Base-by-base conservation (phyloP, 2,888 invertebrate species). In the Pyrgus malvae region DNA sequence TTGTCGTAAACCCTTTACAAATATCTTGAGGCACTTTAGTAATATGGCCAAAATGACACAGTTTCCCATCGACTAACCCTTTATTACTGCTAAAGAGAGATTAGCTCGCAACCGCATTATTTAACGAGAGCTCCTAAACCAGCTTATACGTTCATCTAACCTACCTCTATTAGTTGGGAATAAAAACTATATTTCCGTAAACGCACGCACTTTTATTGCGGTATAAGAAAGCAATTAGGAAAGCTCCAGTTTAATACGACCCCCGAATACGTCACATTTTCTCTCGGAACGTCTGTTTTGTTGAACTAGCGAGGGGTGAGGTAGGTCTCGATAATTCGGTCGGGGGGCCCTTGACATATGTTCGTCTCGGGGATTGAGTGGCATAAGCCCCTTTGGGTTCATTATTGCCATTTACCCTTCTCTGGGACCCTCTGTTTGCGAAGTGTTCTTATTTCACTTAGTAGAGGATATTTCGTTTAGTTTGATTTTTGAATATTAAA, bases 371-470 rank as follows among this genome's bases (percentile, higher is more conserved):
- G 83, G 81, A 78, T 80, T 74, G 85, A 83, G 81, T 83, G 83
- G 78, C 76, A 76, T 84, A 86, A 87, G 82, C 86, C 87, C 83
- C 80, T 79, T 78, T 77, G 78, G 78, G 78, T 76, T 83, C 80
- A 86, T 87, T 87, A 86, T 82, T 82, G 79, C 76, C 75, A 77
- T 78, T 76, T 72, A 74, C 78, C 72, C 78, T 76, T 77, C 73
- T 72, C 68, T 64, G 61, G 72, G 74, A 74, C 74, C 73, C 71
- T 69, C 70, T 85, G 80, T 85, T 87, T 84, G 82, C 76, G 59
- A 74, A 82, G 80, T 75, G 70, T 74, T 73, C 75, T 74, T 74
- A 70, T 72, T 74, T 77, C 71, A 72, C 66, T 80, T 73, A 76
- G 72, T 74, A 72, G 68, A 75, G 66, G 63, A 64, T 57, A 63